Conservation (phyloP, 2,797 vertebrate genomes). For the Protonibea diacanthus region DNA sequence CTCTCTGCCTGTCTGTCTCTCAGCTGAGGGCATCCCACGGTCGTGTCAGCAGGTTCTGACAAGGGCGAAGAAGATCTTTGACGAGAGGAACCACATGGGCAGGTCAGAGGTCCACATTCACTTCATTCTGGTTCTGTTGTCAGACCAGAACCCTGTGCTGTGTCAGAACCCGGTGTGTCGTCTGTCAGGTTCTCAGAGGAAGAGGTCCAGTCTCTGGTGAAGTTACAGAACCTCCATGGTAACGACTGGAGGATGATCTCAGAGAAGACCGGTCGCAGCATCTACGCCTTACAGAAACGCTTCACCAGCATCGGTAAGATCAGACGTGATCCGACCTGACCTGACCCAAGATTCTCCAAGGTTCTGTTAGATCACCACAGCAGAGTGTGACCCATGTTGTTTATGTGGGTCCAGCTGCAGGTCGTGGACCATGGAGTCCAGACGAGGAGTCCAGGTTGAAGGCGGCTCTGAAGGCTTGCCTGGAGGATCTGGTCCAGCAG, state of each 20-base stretch:
- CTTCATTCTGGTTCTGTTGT: not conserved
- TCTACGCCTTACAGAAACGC: constrained; percentile 74
- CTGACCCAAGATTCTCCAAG: not conserved
- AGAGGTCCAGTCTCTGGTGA: constrained; percentile 65
- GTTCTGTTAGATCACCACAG: not conserved
- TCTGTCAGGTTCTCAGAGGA: constrained; percentile 77
- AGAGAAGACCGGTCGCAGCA: constrained; percentile 78
- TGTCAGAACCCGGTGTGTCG: not conserved
- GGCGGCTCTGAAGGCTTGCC: constrained; percentile 54
- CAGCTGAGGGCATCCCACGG: constrained; percentile 81
- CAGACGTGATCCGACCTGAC: no score
- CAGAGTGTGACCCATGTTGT: not conserved
- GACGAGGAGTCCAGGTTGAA: constrained; percentile 69
- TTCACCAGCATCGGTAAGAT: constrained; percentile 61
- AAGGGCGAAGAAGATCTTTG: constrained; percentile 74
- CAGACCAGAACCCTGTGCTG: not conserved
- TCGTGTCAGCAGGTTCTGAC: constrained; percentile 61
- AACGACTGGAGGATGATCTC: constrained; percentile 80
- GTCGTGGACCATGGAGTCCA: constrained; percentile 60
- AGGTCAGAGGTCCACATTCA: constrained; percentile 63
- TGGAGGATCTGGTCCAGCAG: constrained; percentile 49
- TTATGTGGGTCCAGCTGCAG: constrained; percentile 41
- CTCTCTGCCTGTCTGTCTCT: not conserved
- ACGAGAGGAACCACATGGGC: constrained; percentile 72
- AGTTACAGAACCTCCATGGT: constrained; percentile 75